Evolutionary conservation across 1,140 invertebrate genomes (phyloP).

Genomic region (Aphis gossypii): DNA sequence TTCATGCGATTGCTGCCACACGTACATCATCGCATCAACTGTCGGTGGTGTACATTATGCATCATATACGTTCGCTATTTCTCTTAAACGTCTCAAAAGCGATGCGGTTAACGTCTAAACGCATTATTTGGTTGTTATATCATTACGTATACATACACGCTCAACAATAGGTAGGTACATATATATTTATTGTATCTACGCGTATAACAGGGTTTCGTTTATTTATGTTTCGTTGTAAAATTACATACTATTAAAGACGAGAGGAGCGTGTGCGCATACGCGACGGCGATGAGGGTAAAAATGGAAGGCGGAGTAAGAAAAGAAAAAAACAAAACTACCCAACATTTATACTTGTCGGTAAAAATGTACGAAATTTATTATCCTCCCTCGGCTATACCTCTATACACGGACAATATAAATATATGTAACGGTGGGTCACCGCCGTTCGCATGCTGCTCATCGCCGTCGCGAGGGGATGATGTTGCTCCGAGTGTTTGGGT

Average conservation of each 20-base stretch:
- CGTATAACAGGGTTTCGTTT: slow-evolving; percentile 25
- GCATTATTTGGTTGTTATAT: not conserved
- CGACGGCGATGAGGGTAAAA: not conserved
- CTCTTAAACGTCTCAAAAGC: slow-evolving; percentile 15
- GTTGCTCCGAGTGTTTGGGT: not conserved
- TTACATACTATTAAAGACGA: slow-evolving; percentile 32
- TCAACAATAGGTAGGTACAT: not conserved
- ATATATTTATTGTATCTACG: not conserved
- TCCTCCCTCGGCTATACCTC: not conserved
- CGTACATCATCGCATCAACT: not conserved
- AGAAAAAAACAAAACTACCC: slow-evolving; percentile 10
- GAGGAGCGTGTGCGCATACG: not conserved
- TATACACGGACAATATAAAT: not conserved
- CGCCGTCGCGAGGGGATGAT: not conserved
- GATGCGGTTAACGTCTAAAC: not conserved
- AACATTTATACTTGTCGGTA: slow-evolving; percentile 50
- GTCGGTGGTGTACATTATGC: not conserved
- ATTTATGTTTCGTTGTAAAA: slow-evolving; percentile 47
- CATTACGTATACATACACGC: not conserved
- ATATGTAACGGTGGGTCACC: not conserved
- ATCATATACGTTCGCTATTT: not conserved
- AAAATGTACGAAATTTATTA: slow-evolving; percentile 46
- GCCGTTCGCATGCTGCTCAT: not conserved
- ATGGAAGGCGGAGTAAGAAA: not conserved
- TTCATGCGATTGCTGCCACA: not conserved